Base-by-base conservation (phyloP, 2,113 vertebrate species). In the Atherinomorus stipes region DNA sequence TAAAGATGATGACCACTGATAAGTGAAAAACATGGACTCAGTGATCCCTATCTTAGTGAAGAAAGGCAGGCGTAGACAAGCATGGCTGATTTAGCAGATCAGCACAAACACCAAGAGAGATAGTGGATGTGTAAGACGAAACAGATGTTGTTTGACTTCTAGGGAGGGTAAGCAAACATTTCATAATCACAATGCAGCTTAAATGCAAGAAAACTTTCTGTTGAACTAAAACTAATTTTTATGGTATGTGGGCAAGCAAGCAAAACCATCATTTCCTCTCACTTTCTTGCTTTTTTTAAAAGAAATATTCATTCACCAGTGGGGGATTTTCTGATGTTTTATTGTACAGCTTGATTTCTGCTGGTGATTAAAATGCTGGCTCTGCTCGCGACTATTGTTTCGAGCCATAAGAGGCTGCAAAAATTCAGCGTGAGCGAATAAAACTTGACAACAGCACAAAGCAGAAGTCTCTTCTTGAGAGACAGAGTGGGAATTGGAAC, bases 371-470 rank as follows among this genome's bases (percentile, higher is more conserved):
- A 37, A 70, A 34, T 2, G 56, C 16, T 80, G 78, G 80, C 66
- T 65, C 72, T 45, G 25, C 38, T 56, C 42, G 44, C 49, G 7
- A 26, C 52, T 64, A 50, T 80, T 86, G 66, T 85, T 65, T 71
- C 16, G 28, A 57, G 44, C 74, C 59, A 73, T 74, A 73, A 69
- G 64, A 80, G 52, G n/a, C 57, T 64, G 34, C 37, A 57, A 61
- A 80, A 81, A 80, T 73, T 85, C 74, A 76, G 60, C 15, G 16
- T 60, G 40, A 57, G 37, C 42, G 61, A 65, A 71, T 59, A 52
- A 59, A 71, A 53, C 51, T 73, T 80, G 80, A 85, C 85, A 85
- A 50, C 64, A 83, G 54, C 21, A 64, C 76, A 76, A 73, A 72
- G 70, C 61, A 64, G 60, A 57, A 31, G 42, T 73, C 52, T 12